Base-by-base conservation (phyloP, 2,888 invertebrate species). In the Formica aserva region DNA sequence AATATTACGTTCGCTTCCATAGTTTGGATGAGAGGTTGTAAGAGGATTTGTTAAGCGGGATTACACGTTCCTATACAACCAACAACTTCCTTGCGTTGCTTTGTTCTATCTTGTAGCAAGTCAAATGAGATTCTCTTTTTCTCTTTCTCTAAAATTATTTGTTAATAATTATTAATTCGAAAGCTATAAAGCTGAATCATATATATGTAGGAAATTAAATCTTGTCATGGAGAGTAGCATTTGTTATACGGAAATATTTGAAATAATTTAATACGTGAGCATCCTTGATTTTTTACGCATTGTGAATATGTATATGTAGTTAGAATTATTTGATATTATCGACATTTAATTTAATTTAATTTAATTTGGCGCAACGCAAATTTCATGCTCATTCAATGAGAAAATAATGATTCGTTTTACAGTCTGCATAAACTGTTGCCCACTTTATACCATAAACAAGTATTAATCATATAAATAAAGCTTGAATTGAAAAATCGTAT, bases 21-120 rank as follows among this genome's bases (percentile, higher is more conserved):
- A 38, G 29, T 55, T 66, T 29, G 45, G 76, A n/a, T 77, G 26
- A 26, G 48, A 66, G 52, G 26, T 26, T 77, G 52, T 77, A 77
- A 77, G 76, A 77, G 76, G 76, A 77, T 77, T 77, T 77, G 66
- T 77, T 77, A 77, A 77, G 55, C 38, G 15, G 66, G 76, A 77
- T 77, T 77, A 77, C 66, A 77, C 13, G 77, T 77, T 57, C 26
- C 66, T 77, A 55, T 66, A 55, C 77, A 76, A 65, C 38, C 65
- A 76, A 22, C n/a, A 77, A 55, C 55, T 41, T 66, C 15, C 29
- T 77, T 77, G 38, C 38, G 29, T 66, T 38, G 2, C 52, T 66
- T 18, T 38, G n/a, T 13, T 26, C 3, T 35, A 76, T 48, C 48
- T 38, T 66, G 13, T 52, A 52, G 26, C n/a, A n/a, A 74, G 22